Evolutionary conservation across 2,113 vertebrate species (phyloP).

Genomic region (Siniperca knerii): DNA sequence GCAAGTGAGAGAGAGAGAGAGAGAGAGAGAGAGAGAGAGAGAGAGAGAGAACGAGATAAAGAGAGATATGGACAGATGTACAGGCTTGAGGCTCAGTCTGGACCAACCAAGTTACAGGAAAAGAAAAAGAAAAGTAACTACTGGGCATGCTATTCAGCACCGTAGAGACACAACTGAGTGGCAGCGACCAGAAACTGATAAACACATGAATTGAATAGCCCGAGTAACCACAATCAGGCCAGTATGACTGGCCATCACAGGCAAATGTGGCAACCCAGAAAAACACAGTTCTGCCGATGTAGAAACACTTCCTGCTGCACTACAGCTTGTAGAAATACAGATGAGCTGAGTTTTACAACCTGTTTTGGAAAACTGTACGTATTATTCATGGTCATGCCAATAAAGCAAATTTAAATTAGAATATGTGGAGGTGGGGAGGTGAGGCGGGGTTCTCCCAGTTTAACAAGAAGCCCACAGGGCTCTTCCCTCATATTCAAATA

Average conservation of each 20-base stretch:
- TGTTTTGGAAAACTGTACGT: neutral
- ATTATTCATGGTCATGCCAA: neutral
- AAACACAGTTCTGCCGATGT: neutral
- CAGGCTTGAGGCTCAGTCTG: neutral
- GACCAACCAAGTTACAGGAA: no score
- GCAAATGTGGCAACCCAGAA: neutral
- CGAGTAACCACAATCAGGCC: neutral
- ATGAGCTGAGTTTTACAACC: neutral
- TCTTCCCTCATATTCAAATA: slow-evolving; percentile 20
- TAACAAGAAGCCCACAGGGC: slow-evolving; percentile 32
- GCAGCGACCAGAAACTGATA: neutral
- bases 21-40: fast-evolving
- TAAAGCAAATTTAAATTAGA: neutral
- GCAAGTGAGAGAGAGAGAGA: neutral
- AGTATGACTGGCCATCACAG: neutral
- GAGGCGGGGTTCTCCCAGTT: slow-evolving; percentile 1
- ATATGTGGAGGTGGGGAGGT: fast-evolving
- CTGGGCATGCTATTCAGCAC: fast-evolving
- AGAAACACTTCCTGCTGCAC: neutral
- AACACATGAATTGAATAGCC: neutral
- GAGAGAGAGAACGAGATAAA: no score
- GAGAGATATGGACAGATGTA: neutral
- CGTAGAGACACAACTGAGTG: neutral
- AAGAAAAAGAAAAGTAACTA: neutral
- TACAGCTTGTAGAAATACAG: neutral